Evolutionary conservation across 2,113 vertebrate genomes (phyloP).

Genomic region (Eulemur rufifrons): DNA sequence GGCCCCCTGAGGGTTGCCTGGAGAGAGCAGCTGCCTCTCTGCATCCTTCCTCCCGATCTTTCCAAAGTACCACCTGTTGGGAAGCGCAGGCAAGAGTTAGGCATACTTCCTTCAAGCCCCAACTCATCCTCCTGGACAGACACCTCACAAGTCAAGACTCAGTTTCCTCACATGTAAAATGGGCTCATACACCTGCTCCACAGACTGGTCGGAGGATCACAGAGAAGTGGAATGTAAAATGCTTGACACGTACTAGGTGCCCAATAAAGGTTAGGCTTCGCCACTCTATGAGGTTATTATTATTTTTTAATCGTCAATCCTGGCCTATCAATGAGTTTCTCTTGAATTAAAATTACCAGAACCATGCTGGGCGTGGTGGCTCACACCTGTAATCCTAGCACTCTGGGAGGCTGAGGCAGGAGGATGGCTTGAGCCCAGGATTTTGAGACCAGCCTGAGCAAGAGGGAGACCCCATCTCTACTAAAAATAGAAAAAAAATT

Average conservation of each 20-base stretch:
- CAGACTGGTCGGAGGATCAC: neutral
- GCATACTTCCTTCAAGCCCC: rapidly evolving
- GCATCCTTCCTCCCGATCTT: slow-evolving; percentile 96
- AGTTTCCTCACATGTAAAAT: neutral
- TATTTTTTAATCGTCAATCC: too few relatives aligned
- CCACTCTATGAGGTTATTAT: neutral
- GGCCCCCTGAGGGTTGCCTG: slow-evolving; percentile 90
- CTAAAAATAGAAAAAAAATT: too few relatives aligned
- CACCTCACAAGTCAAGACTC: neutral
- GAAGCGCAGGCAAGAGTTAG: neutral
- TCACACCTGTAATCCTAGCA: too few relatives aligned
- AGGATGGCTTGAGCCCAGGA: too few relatives aligned
- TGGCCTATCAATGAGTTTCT: neutral
- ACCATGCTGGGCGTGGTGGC: too few relatives aligned
- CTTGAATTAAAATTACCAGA: neutral
- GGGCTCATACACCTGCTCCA: neutral
- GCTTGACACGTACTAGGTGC: neutral
- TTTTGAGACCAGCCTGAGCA: too few relatives aligned
- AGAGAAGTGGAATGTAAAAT: neutral
- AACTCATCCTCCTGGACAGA: neutral
- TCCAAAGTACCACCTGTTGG: slow-evolving; percentile 95
- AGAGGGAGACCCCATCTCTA: too few relatives aligned
- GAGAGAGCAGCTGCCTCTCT: slow-evolving; percentile 91
- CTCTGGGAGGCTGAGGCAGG: too few relatives aligned
- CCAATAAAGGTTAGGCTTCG: neutral